These are phyloP conservation scores for Scaptomyza polygonia DNA, from an alignment of 2,888 invertebrate species.

Conservation along the genomic window DNA sequence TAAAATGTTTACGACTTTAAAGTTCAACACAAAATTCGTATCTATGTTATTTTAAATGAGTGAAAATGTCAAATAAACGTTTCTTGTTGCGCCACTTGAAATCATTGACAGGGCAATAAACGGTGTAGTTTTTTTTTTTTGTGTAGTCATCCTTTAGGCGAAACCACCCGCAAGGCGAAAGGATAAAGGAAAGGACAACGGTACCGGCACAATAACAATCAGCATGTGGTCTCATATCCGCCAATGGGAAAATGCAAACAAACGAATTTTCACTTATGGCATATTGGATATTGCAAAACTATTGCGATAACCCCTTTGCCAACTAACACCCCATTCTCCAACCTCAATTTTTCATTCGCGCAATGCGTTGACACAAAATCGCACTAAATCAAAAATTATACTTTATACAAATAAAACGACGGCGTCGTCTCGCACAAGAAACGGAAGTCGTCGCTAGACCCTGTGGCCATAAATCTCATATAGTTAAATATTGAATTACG, in stretches of 20 bases:
- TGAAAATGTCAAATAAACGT: conserved; percentile 34
- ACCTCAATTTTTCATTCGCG: conserved; percentile 4
- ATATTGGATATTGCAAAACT: conserved; percentile 73
- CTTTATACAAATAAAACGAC: conserved; percentile 74
- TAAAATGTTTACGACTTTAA: too few species aligned
- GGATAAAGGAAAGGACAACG: background rate
- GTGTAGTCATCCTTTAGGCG: background rate
- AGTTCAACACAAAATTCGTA: too few species aligned
- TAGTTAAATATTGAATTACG: conserved; percentile 82
- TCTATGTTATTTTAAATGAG: conserved; percentile 4
- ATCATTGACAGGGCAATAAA: conserved; percentile 26
- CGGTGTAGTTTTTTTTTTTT: conserved; percentile 18
- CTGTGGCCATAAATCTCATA: conserved; percentile 79
- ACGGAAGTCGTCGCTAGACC: conserved; percentile 66
- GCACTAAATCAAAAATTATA: conserved; percentile 83
- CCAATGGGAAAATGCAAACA: conserved; percentile 63
- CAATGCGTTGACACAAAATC: conserved; percentile 72
- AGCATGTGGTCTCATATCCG: conserved; percentile 81
- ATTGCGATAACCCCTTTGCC: conserved; percentile 68
- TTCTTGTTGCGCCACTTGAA: conserved; percentile 11
- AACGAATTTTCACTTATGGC: conserved; percentile 50
- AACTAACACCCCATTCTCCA: conserved; percentile 5
- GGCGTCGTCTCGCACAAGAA: conserved; percentile 21
- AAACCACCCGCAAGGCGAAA: conserved; percentile 32
- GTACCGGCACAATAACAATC: conserved; percentile 67